Conservation (phyloP, 2,113 vertebrate genomes). For the Notothenia rossii region DNA sequence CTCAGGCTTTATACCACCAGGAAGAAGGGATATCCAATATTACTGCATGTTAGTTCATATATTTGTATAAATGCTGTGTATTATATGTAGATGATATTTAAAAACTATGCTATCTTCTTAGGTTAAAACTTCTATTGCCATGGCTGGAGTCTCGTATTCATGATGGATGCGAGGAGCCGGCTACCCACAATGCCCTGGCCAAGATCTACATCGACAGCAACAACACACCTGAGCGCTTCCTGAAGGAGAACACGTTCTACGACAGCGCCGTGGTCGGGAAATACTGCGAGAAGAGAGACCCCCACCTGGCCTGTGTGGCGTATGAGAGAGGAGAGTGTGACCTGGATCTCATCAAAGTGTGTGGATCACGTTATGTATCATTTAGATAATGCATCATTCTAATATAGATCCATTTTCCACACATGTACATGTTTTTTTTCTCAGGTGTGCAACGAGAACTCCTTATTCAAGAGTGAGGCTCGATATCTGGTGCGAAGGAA, state of each 20-base stretch:
- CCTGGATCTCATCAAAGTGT: conserved; percentile 92
- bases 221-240: conserved; percentile 91
- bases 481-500: conserved; percentile 92
- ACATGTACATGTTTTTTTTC: neutral
- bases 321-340: conserved; percentile 94
- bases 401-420: neutral
- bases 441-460: conserved; percentile 96
- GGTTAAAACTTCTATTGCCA: conserved; percentile 90
- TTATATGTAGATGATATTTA: neutral
- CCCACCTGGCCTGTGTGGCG: conserved; percentile 91
- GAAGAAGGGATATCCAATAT: neutral
- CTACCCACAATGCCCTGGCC: conserved; percentile 92
- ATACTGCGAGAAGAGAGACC: conserved; percentile 94
- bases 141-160: conserved; percentile 94
- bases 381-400: neutral
- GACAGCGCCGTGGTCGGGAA: conserved; percentile 91
- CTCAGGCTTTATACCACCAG: neutral
- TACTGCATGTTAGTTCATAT: neutral
- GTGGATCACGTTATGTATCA: neutral
- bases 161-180: conserved; percentile 92
- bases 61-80: neutral
- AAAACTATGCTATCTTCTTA: conserved; percentile 49
- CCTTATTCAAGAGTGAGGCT: conserved; percentile 93
- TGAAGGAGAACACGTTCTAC: conserved; percentile 92
- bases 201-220: conserved; percentile 97